phyloP scores from a whole-genome alignment of 2,888 invertebrate genomes.

The Ichneumon xanthorius region DNA sequence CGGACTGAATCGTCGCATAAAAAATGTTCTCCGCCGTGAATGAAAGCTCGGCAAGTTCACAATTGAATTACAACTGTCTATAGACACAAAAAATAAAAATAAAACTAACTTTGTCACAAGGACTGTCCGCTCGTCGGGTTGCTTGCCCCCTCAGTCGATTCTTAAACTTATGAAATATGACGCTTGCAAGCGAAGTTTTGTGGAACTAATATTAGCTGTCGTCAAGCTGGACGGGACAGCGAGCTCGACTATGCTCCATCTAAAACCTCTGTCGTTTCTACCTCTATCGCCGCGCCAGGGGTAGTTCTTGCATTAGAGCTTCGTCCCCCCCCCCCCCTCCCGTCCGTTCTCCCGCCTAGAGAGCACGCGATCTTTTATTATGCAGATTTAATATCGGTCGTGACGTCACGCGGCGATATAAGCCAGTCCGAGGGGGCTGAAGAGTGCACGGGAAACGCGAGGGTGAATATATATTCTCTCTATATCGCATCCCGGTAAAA shows the following conservation, averaged over 20 bases:
- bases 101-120: too few relatives aligned
- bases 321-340: constrained; percentile 23
- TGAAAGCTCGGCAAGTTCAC: too few relatives aligned
- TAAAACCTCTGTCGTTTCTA: constrained; percentile 7
- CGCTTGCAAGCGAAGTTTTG: constrained; percentile 17
- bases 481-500: constrained; percentile 26
- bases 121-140: too few relatives aligned
- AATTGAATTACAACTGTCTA: too few relatives aligned
- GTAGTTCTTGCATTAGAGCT: constrained; percentile 32
- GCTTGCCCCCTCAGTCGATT: too few relatives aligned
- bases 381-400: constrained; percentile 80
- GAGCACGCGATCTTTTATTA: constrained; percentile 80
- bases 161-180: too few relatives aligned
- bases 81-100: too few relatives aligned
- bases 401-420: constrained; percentile 71
- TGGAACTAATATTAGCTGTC: constrained; percentile 15
- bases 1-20: too few relatives aligned
- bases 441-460: constrained; percentile 48
- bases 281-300: neutral
- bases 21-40: too few relatives aligned
- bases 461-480: neutral
- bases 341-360: constrained; percentile 1
- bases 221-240: constrained; percentile 40
- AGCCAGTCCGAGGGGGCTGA: constrained; percentile 41
- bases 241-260: constrained; percentile 17